A percentile compares a stretch with the other conserved stretches of the same genome.
These are phyloP conservation scores for Pristionchus japonicus DNA, from an alignment of 2,888 invertebrate genomes.

Conservation along the genomic window DNA sequence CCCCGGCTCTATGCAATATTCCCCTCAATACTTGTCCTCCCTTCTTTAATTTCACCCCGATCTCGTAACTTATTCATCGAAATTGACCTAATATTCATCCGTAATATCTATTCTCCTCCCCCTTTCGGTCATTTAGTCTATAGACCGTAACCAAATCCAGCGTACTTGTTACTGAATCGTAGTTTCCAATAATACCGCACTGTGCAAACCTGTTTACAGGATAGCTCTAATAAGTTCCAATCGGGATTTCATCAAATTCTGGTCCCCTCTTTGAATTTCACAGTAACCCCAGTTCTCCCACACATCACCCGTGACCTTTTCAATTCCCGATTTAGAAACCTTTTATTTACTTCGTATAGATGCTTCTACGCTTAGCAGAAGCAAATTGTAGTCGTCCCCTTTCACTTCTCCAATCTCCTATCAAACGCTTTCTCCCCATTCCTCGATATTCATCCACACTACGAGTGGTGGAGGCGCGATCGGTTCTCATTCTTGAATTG, in stretches of 20 bases:
- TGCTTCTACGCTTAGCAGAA: background rate
- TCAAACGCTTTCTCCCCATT: too few relatives aligned
- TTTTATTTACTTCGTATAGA: too few relatives aligned
- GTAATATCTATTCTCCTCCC: background rate
- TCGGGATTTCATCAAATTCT: too few relatives aligned
- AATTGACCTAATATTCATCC: background rate
- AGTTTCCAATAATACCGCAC: too few relatives aligned
- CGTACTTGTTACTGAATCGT: too few relatives aligned
- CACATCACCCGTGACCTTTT: background rate
- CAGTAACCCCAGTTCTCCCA: background rate
- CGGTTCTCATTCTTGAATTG: background rate
- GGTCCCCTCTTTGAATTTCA: too few relatives aligned
- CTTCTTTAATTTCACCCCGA: background rate
- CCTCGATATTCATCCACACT: background rate
- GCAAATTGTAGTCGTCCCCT: background rate
- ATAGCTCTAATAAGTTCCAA: too few relatives aligned
- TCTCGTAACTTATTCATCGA: background rate
- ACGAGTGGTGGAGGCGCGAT: background rate
- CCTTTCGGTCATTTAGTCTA: too few relatives aligned
- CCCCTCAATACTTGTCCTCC: background rate
- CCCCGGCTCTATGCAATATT: background rate
- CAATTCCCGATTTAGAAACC: background rate
- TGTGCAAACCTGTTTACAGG: too few relatives aligned
- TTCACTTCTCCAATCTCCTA: background rate
- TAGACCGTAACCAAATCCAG: too few relatives aligned